Evolutionary conservation across 2,888 invertebrate genomes (phyloP).

Genomic region (Apamea sordens): DNA sequence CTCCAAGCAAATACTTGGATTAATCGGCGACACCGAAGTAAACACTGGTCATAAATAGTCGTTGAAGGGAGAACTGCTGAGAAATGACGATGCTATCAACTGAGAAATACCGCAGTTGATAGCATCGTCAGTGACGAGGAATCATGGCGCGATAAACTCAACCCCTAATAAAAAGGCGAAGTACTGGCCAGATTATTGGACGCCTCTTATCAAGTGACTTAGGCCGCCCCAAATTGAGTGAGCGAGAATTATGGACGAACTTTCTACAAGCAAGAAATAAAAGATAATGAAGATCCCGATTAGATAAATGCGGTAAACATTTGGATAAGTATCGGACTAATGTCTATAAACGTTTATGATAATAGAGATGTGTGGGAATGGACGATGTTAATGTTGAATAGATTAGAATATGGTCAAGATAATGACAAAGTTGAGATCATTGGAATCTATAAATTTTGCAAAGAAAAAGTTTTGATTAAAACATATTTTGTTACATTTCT

Average conservation of each 20-base stretch:
- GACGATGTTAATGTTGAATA: conserved; percentile 7
- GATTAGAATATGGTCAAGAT: not conserved
- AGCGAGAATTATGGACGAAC: conserved; percentile 88
- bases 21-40: conserved; percentile 72
- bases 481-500: not conserved
- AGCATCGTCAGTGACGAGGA: conserved; percentile 82
- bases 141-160: conserved; percentile 84
- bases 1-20: conserved; percentile 64
- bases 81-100: too few relatives aligned
- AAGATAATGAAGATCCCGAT: conserved; percentile 87
- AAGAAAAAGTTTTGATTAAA: not conserved
- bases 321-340: conserved; percentile 67
- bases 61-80: conserved; percentile 75
- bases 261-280: conserved; percentile 84
- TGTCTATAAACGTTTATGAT: conserved; percentile 51
- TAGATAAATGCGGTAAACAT: conserved; percentile 85
- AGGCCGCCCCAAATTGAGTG: conserved; percentile 86
- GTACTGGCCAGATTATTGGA: conserved; percentile 85
- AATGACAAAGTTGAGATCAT: not conserved
- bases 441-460: not conserved
- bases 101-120: conserved; percentile 80
- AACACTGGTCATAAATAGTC: conserved; percentile 75
- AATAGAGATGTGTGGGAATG: conserved; percentile 18
- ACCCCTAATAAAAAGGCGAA: conserved; percentile 85
- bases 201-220: conserved; percentile 84